Conservation (phyloP, 2,797 vertebrate species). For the Malacoctenus gilli region DNA sequence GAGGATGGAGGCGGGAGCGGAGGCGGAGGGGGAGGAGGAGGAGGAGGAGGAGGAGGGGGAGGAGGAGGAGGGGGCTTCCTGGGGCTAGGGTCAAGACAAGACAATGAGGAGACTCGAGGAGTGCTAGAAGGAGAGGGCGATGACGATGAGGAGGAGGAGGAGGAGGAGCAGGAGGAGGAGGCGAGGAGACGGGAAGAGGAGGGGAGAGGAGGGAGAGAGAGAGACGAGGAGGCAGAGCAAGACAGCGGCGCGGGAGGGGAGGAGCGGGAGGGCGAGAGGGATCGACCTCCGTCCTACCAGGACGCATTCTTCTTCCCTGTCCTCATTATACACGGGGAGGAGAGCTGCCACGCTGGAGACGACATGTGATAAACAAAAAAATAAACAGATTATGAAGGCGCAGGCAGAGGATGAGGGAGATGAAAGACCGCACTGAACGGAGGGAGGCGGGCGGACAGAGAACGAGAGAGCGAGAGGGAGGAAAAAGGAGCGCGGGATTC, state of each 20-base stretch:
- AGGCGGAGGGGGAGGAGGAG: constrained; percentile 61
- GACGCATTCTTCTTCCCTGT: constrained; percentile 86
- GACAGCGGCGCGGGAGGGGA: constrained; percentile 66
- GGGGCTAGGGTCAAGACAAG: constrained; percentile 79
- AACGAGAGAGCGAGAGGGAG: background rate
- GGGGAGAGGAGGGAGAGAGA: constrained; percentile 60
- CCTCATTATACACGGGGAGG: constrained; percentile 85
- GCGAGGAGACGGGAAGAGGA: constrained; percentile 54
- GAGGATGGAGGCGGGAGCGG: constrained; percentile 73
- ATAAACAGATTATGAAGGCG: constrained; percentile 10
- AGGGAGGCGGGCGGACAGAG: constrained; percentile 3
- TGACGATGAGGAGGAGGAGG: constrained; percentile 70
- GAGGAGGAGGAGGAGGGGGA: constrained; percentile 54
- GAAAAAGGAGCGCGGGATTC: too few species aligned
- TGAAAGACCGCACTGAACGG: constrained; percentile 11
- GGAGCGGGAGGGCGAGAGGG: constrained; percentile 66
- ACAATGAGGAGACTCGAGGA: constrained; percentile 85
- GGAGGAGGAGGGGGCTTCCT: constrained; percentile 73
- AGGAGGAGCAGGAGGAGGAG: constrained; percentile 36
- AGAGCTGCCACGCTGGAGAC: constrained; percentile 84
- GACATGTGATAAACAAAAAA: constrained; percentile 69
- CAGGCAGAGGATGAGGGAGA: constrained; percentile 36
- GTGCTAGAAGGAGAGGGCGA: constrained; percentile 82
- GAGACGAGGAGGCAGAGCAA: constrained; percentile 65
- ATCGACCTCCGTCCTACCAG: constrained; percentile 83